Base-by-base conservation (phyloP, 2,888 invertebrate genomes). In the Sycophila texana region DNA sequence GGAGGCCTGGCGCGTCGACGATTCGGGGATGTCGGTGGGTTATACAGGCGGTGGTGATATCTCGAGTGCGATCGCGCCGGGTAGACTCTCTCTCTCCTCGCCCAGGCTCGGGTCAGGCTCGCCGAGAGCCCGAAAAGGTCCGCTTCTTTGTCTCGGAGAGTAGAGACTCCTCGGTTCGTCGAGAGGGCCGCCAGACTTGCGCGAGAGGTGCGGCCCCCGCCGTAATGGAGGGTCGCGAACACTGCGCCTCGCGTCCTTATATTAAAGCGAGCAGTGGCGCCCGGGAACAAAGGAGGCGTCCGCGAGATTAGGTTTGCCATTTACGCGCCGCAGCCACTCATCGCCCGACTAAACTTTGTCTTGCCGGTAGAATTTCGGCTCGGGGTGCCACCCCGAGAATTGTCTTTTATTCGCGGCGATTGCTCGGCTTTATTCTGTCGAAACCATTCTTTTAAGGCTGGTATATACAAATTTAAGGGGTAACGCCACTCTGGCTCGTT, bases 221-320 rank as follows among this genome's bases (percentile, higher is more conserved):
- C 30, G 39, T 65, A 57, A 71, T 49, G 55, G 67, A 73, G 77
- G 73, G 72, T 72, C 73, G 73, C 30, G 22, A 16, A 63, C 16
- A 26, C 57, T 30, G 26, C 13, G 30, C n/a, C 65, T 26, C 26
- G 47, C 51, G 61, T 10, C 53, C 74, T 65, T 78, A 74, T 70
- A 74, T 78, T 74, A 74, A 70, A 70, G 74, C 57, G 74, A 20
- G 67, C 65, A n/a, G 5, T 49, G 49, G 20, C 26, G 61, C 61
- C 13, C 7, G 49, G 63, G 78, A 78, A 78, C 78, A 78, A 78
- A 78, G 78, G 55, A 78, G 61, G 18, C 20, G 49, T 14, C 4
- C 61, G 58, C 47, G 55, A 73, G 67, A 78, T 78, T 78, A 78
- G 77, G 61, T 61, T 55, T 39, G 22, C 39, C 47, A 5, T 57